Evolutionary conservation across 2,113 vertebrate species (phyloP), one percentile per base, ranked within the genome.

Genomic region (Onychorhynchus coronatus): DNA sequence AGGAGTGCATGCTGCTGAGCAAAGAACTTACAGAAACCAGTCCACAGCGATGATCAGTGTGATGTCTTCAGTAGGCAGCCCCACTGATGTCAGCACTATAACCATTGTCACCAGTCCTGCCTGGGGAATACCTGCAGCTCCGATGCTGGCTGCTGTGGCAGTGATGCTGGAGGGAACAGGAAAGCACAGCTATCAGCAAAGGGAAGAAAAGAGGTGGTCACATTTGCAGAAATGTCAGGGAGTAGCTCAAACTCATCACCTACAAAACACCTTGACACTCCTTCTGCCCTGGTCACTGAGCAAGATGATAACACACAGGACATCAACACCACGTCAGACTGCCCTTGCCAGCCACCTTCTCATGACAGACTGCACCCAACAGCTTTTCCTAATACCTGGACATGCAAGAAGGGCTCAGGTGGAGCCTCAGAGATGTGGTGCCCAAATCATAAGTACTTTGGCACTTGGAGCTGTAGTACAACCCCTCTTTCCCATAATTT

Each of bases 101-200:
- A 99, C 98, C 99, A 99, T 99, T 92, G 99, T 99, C 97, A 99
- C 99, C 94, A 99, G 98, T 65, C 99, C 99, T 76, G 99, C 99
- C 97, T 99, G 99, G 91, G 99, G 99, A 97, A 99, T 99, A 68
- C 99, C 99, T 88, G 99, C 99, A 2, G 99, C 99, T 97, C 99
- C 99, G 3, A 99, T 99, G 85, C 99, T 99, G 98, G 99, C 99
- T 85, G 99, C 99, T 0, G 99, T 99, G 92, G 99, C 99, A 4
- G 99, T 99, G 97, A 99, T 99, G 97, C 99, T 99, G 97, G 83
- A 91, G 85, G 49, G 80, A 93, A 93, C 39, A 92, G 80, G 92
- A 97, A 70, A 84, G 72, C 76, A 96, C 8, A 49, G 70, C 44
- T 59, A 18, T 94, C 49, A 42, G 35, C 75, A 79, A 70, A 59